A percentile compares a stretch with the other conserved stretches of the same genome.
These are phyloP conservation scores for Tetramorium parvispinum DNA, from an alignment of 1,140 invertebrate species.

Conservation along the genomic window DNA sequence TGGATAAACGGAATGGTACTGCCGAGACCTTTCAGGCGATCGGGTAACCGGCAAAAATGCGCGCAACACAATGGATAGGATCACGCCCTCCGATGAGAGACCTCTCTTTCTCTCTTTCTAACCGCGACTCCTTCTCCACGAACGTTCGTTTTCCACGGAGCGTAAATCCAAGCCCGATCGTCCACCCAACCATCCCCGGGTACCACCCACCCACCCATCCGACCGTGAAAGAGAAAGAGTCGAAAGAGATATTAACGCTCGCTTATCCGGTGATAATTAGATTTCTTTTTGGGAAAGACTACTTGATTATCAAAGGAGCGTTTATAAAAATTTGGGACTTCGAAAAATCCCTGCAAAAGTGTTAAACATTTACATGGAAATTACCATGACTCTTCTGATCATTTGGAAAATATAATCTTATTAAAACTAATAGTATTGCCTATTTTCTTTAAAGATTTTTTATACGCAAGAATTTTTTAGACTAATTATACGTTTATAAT, in stretches of 20 bases:
- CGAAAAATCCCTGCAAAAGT: not conserved
- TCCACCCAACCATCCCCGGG: slow-evolving; percentile 68
- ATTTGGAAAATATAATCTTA: not conserved
- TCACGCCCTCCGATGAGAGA: slow-evolving; percentile 60
- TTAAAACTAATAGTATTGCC: not conserved
- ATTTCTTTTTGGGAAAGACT: not conserved
- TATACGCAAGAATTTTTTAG: not conserved
- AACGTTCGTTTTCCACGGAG: slow-evolving; percentile 48
- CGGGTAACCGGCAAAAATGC: slow-evolving; percentile 78
- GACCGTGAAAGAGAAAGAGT: slow-evolving; percentile 66
- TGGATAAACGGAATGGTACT: slow-evolving; percentile 79
- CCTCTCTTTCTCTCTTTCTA: slow-evolving; percentile 49
- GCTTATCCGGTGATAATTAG: slow-evolving; percentile 4
- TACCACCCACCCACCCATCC: slow-evolving; percentile 77
- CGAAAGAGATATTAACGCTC: slow-evolving; percentile 76
- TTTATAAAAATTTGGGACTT: not conserved
- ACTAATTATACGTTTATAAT: not conserved
- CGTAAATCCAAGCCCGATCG: slow-evolving; percentile 31
- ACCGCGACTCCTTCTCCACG: slow-evolving; percentile 41
- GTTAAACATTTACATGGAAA: not conserved
- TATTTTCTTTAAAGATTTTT: not conserved
- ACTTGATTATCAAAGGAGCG: not conserved
- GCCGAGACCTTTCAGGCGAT: slow-evolving; percentile 81
- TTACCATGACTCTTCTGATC: not conserved
- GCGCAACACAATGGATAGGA: slow-evolving; percentile 74